These are phyloP conservation scores for Centruroides sculpturatus DNA, from an alignment of 1,140 invertebrate genomes.

Conservation along the genomic window DNA sequence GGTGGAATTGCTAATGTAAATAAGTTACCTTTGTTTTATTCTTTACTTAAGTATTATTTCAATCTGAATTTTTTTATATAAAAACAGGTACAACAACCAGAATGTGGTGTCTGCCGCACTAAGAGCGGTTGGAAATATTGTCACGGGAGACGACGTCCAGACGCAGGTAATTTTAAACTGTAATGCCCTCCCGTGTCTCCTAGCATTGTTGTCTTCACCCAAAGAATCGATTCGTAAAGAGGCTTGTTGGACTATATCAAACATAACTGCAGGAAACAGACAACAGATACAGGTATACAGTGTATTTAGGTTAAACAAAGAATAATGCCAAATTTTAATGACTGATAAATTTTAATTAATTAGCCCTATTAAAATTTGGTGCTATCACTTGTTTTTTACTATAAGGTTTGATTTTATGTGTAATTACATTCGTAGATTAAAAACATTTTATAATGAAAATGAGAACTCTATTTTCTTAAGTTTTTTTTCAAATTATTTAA, in stretches of 20 bases:
- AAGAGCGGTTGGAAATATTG: conserved; percentile 91
- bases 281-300: conserved; percentile 49
- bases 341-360: too few species aligned
- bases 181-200: conserved; percentile 68
- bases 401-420: too few species aligned
- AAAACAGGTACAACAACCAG: conserved; percentile 43
- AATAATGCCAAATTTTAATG: too few species aligned
- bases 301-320: not conserved
- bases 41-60: too few species aligned
- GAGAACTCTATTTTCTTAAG: too few species aligned
- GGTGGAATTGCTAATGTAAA: conserved; percentile 59
- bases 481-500: too few species aligned
- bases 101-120: conserved; percentile 83
- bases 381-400: too few species aligned
- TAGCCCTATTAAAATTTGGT: too few species aligned
- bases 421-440: too few species aligned
- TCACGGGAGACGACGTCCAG: conserved; percentile 93
- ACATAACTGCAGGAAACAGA: conserved; percentile 92
- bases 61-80: too few species aligned
- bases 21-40: too few species aligned
- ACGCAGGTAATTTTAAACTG: conserved; percentile 90
- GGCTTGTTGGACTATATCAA: conserved; percentile 96
- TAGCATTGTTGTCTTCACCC: conserved; percentile 56
- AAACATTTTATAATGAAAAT: too few species aligned
- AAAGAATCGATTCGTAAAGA: conserved; percentile 88